A percentile compares a stretch with the other conserved stretches of the same genome.
Evolutionary conservation across 2,797 vertebrate species (phyloP).

Genomic region (Acanthopagrus latus): DNA sequence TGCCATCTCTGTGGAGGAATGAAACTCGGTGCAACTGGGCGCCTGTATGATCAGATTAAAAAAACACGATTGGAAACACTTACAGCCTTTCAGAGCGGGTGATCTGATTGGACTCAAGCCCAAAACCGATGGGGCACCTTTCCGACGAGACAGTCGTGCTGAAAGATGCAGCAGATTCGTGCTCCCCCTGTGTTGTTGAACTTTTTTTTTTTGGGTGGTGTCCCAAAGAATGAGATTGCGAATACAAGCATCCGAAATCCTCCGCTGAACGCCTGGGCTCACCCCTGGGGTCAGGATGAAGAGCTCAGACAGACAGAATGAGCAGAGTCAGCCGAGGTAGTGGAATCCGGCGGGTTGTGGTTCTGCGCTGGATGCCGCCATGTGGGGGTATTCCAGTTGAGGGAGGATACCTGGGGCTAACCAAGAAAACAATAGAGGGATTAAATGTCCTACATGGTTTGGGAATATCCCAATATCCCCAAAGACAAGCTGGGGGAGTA

Average conservation of each 20-base stretch:
- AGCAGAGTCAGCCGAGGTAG: slow-evolving; percentile 5
- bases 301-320: slow-evolving; percentile 21
- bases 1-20: slow-evolving; percentile 4
- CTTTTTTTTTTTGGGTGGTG: background rate
- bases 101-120: background rate
- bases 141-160: background rate
- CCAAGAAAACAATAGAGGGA: slow-evolving; percentile 9
- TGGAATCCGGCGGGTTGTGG: slow-evolving; percentile 19
- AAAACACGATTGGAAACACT: slow-evolving; percentile 4
- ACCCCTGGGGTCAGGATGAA: background rate
- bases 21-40: background rate
- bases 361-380: slow-evolving; percentile 14
- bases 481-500: background rate
- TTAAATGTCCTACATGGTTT: background rate
- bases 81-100: background rate
- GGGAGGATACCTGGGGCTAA: slow-evolving; percentile 13
- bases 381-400: slow-evolving; percentile 21
- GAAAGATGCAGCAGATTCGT: background rate
- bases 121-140: slow-evolving; percentile 6
- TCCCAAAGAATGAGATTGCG: background rate
- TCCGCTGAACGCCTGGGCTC: background rate
- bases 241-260: background rate
- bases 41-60: slow-evolving; percentile 11
- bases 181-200: too few species aligned
- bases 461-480: background rate